Conservation (phyloP, 2,888 invertebrate species). For the Lottia gigantea region DNA sequence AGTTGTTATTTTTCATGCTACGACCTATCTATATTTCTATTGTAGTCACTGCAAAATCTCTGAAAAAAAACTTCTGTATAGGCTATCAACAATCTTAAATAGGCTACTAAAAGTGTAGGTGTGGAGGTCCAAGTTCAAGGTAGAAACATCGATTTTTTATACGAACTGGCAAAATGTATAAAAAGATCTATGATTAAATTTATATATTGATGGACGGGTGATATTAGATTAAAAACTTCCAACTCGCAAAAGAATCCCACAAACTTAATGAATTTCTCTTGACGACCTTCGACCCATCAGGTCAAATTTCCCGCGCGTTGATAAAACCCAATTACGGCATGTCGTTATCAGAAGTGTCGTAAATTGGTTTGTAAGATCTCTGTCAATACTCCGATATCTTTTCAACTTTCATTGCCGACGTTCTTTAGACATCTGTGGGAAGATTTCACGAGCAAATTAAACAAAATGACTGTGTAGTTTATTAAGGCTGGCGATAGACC, state of each 20-base stretch:
- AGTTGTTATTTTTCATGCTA: too few species aligned
- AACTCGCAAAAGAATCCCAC: not conserved
- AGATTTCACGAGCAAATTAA: not conserved
- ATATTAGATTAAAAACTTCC: not conserved
- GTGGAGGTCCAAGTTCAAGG: too few species aligned
- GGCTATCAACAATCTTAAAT: too few species aligned
- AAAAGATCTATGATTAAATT: too few species aligned
- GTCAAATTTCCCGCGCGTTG: not conserved
- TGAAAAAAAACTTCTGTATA: too few species aligned
- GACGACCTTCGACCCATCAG: not conserved
- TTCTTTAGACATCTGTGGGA: conserved; percentile 1
- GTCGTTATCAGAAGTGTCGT: conserved; percentile 7
- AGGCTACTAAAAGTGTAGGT: too few species aligned
- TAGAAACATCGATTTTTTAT: too few species aligned
- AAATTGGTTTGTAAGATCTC: conserved; percentile 3
- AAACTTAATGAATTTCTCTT: conserved; percentile 2
- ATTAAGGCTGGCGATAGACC: not conserved
- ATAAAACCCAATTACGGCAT: conserved; percentile 7
- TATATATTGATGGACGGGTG: too few species aligned
- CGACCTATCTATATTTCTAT: too few species aligned
- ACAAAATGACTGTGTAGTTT: not conserved
- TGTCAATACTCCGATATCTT: conserved; percentile 3
- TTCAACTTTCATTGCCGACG: not conserved
- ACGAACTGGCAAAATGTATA: too few species aligned
- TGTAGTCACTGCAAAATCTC: too few species aligned